phyloP scores from a whole-genome alignment of 1,140 invertebrate genomes.

The Bursaphelenchus mucronatus region DNA sequence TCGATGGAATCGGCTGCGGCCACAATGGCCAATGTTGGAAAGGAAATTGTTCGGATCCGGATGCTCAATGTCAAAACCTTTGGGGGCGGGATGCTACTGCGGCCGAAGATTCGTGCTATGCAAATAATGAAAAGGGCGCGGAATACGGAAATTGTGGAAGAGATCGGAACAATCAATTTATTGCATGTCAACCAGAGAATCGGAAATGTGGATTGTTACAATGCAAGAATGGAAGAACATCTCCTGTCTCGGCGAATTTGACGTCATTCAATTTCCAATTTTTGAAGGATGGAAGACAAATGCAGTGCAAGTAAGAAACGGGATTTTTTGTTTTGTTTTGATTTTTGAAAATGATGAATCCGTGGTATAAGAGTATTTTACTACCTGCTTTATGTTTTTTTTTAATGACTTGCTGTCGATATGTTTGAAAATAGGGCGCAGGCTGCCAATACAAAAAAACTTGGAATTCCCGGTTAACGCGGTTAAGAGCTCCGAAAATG shows the following conservation, averaged over 20 bases:
- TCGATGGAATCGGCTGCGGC: constrained; percentile 57
- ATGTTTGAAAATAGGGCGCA: too few relatives aligned
- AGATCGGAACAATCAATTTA: constrained; percentile 37
- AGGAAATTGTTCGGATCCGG: constrained; percentile 54
- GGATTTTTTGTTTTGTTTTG: constrained; percentile 1
- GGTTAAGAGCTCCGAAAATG: too few relatives aligned
- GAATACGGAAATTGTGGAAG: constrained; percentile 59
- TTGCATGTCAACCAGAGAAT: constrained; percentile 47
- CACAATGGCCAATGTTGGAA: constrained; percentile 59
- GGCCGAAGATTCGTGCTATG: constrained; percentile 47
- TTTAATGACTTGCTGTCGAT: too few relatives aligned
- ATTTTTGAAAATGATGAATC: too few relatives aligned
- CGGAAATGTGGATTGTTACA: constrained; percentile 50
- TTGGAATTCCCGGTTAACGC: too few relatives aligned
- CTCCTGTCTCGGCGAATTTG: constrained; percentile 35
- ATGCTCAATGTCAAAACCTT: constrained; percentile 51
- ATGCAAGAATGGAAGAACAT: constrained; percentile 41
- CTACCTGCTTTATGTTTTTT: neutral
- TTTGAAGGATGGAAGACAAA: constrained; percentile 42
- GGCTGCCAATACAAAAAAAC: too few relatives aligned
- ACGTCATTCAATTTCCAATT: constrained; percentile 59
- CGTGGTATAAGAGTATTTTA: constrained; percentile 25
- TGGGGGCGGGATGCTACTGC: constrained; percentile 53
- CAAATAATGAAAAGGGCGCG: constrained; percentile 54
- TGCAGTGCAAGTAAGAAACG: constrained; percentile 54